phyloP scores from a whole-genome alignment of 2,797 vertebrate species.

The Xenops minutus region DNA sequence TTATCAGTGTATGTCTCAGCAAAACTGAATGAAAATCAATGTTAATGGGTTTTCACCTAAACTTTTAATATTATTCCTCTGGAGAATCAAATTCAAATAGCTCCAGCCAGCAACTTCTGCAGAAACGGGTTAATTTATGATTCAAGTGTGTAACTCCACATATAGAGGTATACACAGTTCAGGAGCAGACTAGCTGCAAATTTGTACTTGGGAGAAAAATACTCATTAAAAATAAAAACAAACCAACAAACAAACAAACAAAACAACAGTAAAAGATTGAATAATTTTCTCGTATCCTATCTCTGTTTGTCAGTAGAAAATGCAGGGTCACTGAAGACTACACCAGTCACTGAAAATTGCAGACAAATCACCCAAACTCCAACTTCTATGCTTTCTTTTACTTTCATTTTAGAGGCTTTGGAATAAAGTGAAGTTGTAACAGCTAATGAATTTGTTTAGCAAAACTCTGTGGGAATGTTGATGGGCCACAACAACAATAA shows the following conservation, averaged over 20 bases:
- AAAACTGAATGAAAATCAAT: constrained; percentile 18
- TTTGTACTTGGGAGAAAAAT: neutral
- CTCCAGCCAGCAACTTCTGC: neutral
- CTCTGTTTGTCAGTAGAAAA: neutral
- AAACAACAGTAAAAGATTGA: fast-evolving
- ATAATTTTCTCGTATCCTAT: neutral
- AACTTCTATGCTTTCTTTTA: neutral
- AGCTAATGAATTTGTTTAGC: neutral
- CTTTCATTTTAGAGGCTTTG: neutral
- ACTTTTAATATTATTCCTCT: constrained; percentile 22
- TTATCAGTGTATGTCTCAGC: neutral
- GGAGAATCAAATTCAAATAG: constrained; percentile 11
- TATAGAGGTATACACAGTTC: neutral
- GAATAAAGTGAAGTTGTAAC: neutral
- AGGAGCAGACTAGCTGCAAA: neutral
- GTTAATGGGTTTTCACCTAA: constrained; percentile 22
- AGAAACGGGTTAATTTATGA: constrained; percentile 30
- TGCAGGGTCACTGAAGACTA: neutral
- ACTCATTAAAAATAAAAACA: neutral
- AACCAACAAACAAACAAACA: neutral
- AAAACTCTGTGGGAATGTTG: neutral
- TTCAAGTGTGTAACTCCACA: neutral
- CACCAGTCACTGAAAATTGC: neutral
- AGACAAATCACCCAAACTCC: neutral
- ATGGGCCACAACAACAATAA: neutral